Evolutionary conservation across 2,797 vertebrate species (phyloP), one percentile per base, ranked within the genome.

Genomic region (Myripristis jacobus): DNA sequence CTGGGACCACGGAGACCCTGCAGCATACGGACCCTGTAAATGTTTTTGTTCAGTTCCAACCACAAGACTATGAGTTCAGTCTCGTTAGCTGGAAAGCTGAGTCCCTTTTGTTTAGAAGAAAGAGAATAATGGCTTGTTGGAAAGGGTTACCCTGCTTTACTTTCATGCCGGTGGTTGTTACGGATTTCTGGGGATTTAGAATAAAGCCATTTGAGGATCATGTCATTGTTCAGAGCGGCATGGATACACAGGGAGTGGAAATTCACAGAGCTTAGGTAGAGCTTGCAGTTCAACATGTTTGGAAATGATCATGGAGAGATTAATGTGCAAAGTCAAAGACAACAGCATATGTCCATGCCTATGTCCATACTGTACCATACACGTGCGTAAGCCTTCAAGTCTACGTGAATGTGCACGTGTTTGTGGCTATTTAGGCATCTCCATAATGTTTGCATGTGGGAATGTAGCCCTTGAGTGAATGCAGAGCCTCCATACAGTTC

Each of bases 131-230:
- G 59, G 69, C 60, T 78, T 58, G 70, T 80, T 89, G 86, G 88
- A 85, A 76, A 61, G 77, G 59, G 74, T 81, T 72, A 51, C 57
- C 53, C 75, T 53, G 69, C 69, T 86, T 80, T 74, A 48, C 72
- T 82, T 73, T 87, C 83, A 82, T 91, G 77, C 75, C 55, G 73
- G 79, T 86, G 87, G 82, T 87, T 90, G 81, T 84, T 79, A 75
- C 31, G 69, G 88, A 88, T 89, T 89, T 87, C 75, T 76, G 73
- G 29, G 87, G 88, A 89, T 89, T 91, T 88, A 80, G 38, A 80
- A 74, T 76, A 80, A 91, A 91, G 77, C 80, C 77, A 81, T 83
- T 85, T 66, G 64, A 41, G 73, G 86, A 88, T 90, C 80, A 85
- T 87, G 72, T 87, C 80, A 83, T 86, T 84, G 78, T 87, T 87